Evolutionary conservation across 2,888 invertebrate species (phyloP).

Genomic region (Bruchidius siliquastri): DNA sequence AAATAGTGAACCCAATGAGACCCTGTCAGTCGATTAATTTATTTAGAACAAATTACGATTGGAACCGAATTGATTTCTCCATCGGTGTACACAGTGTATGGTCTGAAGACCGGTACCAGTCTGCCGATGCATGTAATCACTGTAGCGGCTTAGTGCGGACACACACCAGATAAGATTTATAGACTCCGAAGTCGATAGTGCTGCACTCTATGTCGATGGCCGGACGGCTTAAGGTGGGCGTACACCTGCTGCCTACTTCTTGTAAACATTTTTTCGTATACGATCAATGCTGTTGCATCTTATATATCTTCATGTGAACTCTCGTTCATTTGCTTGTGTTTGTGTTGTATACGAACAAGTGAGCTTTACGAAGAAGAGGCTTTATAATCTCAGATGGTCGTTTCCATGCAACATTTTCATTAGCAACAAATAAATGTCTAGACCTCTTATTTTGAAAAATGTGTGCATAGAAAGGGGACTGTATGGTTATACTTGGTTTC

Average conservation of each 20-base stretch:
- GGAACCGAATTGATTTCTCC: background rate
- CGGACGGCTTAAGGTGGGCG: background rate
- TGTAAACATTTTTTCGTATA: background rate
- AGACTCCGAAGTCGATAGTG: constrained; percentile 44
- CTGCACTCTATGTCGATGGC: constrained; percentile 21
- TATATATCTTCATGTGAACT: too few species aligned
- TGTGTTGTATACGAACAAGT: too few species aligned
- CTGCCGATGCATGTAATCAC: constrained; percentile 43
- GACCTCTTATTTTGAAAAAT: too few species aligned
- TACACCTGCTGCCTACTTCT: background rate
- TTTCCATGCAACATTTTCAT: too few species aligned
- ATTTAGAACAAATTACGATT: background rate
- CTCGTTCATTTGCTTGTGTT: too few species aligned
- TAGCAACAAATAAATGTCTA: too few species aligned
- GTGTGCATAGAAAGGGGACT: too few species aligned
- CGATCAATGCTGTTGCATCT: background rate
- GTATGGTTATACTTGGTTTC: too few species aligned
- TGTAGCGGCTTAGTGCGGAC: constrained; percentile 45
- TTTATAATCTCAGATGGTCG: too few species aligned
- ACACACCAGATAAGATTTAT: constrained; percentile 43
- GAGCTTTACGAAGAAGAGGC: too few species aligned
- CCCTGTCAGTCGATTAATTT: background rate
- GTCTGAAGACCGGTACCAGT: background rate
- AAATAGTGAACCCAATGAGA: background rate
- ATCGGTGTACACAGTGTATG: background rate